Base-by-base conservation (phyloP, 2,113 vertebrate species). In the Callospermophilus lateralis region DNA sequence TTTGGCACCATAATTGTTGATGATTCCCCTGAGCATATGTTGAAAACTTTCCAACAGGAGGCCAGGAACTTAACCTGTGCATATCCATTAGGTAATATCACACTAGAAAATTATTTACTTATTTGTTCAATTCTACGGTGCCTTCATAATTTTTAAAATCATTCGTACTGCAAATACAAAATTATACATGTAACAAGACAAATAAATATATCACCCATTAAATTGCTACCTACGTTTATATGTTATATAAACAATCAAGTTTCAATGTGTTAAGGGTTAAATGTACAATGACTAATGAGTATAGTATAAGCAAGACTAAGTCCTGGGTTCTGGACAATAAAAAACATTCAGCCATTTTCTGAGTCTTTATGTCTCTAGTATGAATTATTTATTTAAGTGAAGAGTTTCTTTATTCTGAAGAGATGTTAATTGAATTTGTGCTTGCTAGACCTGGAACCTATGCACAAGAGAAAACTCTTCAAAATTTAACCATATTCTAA, bases 111-210 rank as follows among this genome's bases (percentile, higher is more conserved):
- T 93, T 55, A 78, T 58, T 90, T 72, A 37, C 30, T 92, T 24
- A 70, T 88, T 94, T 88, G 30, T 61, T 67, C 58, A 89, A 70
- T 51, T 51, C 16, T 76, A 4, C 0, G 30, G 1, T 67, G 24
- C 12, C 68, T 90, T 77, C 32, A 93, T 55, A 76, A 78, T 26
- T 32, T 76, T 81, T 53, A 48, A 78, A 90, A 53, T 10, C 63
- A 48, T 61, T 65, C n/a, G 7, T 11, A 51, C 1, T 73, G 55
- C 0, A 70, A n/a, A 3, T 32, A 32, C 3, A 65, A 58, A 53
- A 70, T 67, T 34, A 55, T 19, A 85, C 51, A n/a, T 86, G n/a
- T 30, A 88, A 84, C 16, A 73, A 94, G 15, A 39, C 92, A 93
- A 83, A 19, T 65, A 45, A 90, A 87, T 28, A 10, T 24, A 7